A percentile compares a stretch with the other conserved stretches of the same genome.
Evolutionary conservation across 2,113 vertebrate species (phyloP).

Genomic region (Megaptera novaeangliae): DNA sequence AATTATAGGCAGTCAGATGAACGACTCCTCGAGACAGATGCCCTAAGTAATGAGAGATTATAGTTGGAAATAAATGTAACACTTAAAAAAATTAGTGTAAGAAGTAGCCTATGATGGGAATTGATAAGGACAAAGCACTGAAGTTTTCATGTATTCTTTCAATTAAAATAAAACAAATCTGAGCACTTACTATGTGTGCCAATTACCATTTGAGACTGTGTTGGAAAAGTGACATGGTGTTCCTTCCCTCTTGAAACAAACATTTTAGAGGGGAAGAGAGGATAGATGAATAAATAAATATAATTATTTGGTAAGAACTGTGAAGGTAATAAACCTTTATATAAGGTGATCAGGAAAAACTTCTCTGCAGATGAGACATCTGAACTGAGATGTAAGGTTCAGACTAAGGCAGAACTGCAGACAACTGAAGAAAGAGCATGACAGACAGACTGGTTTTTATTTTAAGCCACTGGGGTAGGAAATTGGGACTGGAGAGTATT

Average conservation of each 20-base stretch:
- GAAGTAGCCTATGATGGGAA: neutral
- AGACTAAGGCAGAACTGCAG: neutral
- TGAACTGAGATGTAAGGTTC: neutral
- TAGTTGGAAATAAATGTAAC: neutral
- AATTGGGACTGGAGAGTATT: neutral
- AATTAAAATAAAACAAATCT: neutral
- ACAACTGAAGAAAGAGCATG: neutral
- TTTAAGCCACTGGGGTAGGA: neutral
- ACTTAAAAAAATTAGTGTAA: neutral
- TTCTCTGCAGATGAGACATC: neutral
- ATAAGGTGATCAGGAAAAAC: neutral
- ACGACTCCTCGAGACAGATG: slow-evolving; percentile 11
- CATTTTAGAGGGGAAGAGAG: neutral
- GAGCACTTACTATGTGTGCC: neutral
- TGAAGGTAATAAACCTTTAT: neutral
- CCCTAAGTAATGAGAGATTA: neutral
- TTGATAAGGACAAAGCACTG: neutral
- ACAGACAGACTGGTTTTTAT: neutral
- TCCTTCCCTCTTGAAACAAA: neutral
- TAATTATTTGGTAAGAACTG: neutral
- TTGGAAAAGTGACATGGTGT: neutral
- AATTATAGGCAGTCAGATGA: slow-evolving; percentile 18
- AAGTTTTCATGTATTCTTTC: neutral
- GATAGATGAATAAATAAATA: neutral
- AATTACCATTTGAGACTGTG: neutral